phyloP scores from a whole-genome alignment of 2,113 vertebrate species.

The Solea senegalensis region DNA sequence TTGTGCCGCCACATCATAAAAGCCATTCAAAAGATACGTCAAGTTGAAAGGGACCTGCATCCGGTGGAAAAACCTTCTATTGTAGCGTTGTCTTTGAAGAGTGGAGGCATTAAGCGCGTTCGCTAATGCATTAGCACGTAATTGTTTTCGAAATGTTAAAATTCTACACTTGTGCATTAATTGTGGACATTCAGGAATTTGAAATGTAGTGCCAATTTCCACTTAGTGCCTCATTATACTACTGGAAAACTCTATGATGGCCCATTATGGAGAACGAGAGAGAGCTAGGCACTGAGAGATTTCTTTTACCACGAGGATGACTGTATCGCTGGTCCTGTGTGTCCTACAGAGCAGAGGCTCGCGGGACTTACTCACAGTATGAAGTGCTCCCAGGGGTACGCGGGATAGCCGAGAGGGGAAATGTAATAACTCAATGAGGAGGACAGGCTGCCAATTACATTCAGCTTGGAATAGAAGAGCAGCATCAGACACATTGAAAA shows the following conservation, averaged over 20 bases:
- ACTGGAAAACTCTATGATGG: constrained; percentile 47
- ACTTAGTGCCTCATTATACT: constrained; percentile 63
- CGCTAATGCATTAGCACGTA: constrained; percentile 49
- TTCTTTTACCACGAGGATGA: constrained; percentile 37
- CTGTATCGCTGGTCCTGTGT: constrained; percentile 44
- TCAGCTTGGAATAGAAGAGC: constrained; percentile 53
- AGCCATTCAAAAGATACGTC: constrained; percentile 49
- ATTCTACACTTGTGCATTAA: constrained; percentile 55
- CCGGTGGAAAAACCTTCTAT: constrained; percentile 40
- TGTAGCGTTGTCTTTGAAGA: constrained; percentile 50
- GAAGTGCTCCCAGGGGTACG: constrained; percentile 65
- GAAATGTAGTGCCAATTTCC: constrained; percentile 52
- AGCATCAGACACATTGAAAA: constrained; percentile 64
- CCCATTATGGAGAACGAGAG: constrained; percentile 45
- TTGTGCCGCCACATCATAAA: constrained; percentile 52
- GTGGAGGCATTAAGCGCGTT: constrained; percentile 28
- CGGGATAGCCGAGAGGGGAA: constrained; percentile 60
- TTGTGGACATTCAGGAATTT: constrained; percentile 47
- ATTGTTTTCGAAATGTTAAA: constrained; percentile 60
- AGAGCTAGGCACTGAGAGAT: constrained; percentile 21
- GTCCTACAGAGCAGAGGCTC: constrained; percentile 45
- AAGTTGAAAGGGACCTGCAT: constrained; percentile 64
- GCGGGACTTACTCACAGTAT: constrained; percentile 47
- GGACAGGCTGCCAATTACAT: constrained; percentile 68
- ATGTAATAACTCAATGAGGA: constrained; percentile 71